A percentile compares a stretch with the other conserved stretches of the same genome.
These are phyloP conservation scores for Clarias pachynema DNA, from an alignment of 2,797 vertebrate genomes.

Conservation along the genomic window DNA sequence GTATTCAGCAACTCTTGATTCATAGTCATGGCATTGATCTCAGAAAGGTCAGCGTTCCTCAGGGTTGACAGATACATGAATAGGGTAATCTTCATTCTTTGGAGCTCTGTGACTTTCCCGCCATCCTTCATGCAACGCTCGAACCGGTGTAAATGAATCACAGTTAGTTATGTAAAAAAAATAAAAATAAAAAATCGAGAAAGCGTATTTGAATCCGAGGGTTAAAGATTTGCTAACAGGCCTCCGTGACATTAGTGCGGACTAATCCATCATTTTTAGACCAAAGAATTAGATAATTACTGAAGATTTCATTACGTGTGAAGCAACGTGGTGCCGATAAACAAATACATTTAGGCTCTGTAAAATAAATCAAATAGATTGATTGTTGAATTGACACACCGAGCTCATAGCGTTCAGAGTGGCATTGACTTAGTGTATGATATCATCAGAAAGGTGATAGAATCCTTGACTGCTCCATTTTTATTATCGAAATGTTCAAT, in stretches of 20 bases:
- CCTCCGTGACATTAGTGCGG: neutral
- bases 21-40: constrained; percentile 64
- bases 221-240: constrained; percentile 8
- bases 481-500: neutral
- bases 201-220: neutral
- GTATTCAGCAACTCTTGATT: constrained; percentile 58
- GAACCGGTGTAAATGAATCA: neutral
- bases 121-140: constrained; percentile 27
- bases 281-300: constrained; percentile 36
- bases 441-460: neutral
- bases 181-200: neutral
- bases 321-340: neutral
- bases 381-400: neutral
- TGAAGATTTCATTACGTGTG: neutral
- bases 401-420: neutral
- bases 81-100: constrained; percentile 45
- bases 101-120: constrained; percentile 31
- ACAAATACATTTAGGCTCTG: neutral
- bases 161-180: neutral
- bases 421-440: neutral
- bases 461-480: neutral
- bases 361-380: neutral
- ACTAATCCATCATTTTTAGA: constrained; percentile 50
- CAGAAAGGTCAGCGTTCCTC: constrained; percentile 55
- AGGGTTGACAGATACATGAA: constrained; percentile 50